Percentiles rank a stretch among this genome's conserved stretches.
Conservation (phyloP, 2,888 invertebrate species). For the Papilio protenor region DNA sequence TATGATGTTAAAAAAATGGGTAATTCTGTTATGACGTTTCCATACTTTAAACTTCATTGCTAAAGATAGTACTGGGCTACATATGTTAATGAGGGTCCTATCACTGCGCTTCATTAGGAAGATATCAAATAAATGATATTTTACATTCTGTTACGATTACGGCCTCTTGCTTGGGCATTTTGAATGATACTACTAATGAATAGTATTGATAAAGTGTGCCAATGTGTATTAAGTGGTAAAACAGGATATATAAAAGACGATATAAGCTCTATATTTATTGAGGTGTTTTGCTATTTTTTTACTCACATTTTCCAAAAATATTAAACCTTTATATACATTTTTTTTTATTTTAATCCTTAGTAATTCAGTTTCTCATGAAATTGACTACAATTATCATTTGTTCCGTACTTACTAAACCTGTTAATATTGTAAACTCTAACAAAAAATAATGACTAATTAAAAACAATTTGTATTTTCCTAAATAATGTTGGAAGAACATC, state of each 20-base stretch:
- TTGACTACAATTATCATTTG: no score
- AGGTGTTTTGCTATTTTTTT: not conserved
- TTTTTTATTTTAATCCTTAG: no score
- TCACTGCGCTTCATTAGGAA: slow-evolving; percentile 37
- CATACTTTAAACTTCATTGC: slow-evolving; percentile 22
- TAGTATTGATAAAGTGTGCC: slow-evolving; percentile 11
- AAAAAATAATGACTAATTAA: slow-evolving; percentile 48
- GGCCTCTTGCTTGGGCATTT: slow-evolving; percentile 3
- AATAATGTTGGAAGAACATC: slow-evolving; percentile 48
- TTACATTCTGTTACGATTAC: slow-evolving; percentile 27
- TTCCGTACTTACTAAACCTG: no score
- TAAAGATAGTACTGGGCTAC: slow-evolving; percentile 2
- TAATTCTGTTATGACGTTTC: slow-evolving; percentile 14
- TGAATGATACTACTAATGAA: slow-evolving; percentile 34
- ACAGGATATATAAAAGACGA: not conserved
- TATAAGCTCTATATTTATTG: not conserved
- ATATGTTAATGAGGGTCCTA: slow-evolving; percentile 34
- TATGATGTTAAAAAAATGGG: no score
- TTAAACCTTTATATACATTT: no score
- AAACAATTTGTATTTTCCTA: slow-evolving; percentile 41
- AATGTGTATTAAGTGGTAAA: slow-evolving; percentile 9
- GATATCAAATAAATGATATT: slow-evolving; percentile 38
- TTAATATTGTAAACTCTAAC: not conserved
- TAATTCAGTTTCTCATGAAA: no score
- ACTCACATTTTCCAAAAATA: not conserved